Evolutionary conservation across 2,888 invertebrate genomes (phyloP).

Genomic region (Cheiracanthium punctorium): DNA sequence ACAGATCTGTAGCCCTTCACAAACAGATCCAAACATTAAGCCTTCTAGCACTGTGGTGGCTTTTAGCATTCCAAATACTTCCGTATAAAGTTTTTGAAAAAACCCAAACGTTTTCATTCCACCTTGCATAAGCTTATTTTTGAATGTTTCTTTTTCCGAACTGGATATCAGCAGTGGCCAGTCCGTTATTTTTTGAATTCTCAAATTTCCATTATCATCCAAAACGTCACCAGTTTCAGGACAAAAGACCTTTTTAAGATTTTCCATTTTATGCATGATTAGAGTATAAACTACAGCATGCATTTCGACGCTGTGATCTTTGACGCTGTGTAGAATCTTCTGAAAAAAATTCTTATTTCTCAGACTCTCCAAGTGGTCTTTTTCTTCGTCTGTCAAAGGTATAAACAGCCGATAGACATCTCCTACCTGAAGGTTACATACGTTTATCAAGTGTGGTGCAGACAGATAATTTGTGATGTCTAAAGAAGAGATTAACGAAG

Average conservation of each 20-base stretch:
- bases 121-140: too few relatives aligned
- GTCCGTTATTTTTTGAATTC: neutral
- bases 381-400: neutral
- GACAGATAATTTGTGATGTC: constrained; percentile 10
- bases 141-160: too few relatives aligned
- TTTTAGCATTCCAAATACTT: too few relatives aligned
- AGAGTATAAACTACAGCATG: neutral
- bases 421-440: neutral
- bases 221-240: constrained; percentile 7
- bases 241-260: neutral
- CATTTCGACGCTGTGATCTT: too few relatives aligned
- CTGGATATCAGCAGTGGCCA: constrained; percentile 22
- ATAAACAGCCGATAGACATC: neutral
- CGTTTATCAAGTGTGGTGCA: constrained; percentile 18
- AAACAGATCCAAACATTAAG: too few relatives aligned
- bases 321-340: neutral
- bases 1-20: too few relatives aligned
- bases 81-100: too few relatives aligned
- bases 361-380: neutral
- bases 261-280: neutral
- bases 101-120: too few relatives aligned
- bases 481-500: neutral
- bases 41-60: too few relatives aligned
- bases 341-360: too few relatives aligned
- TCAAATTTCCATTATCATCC: neutral